These are phyloP conservation scores for Distichodus sexfasciatus DNA, from an alignment of 2,797 vertebrate genomes.

Conservation along the genomic window DNA sequence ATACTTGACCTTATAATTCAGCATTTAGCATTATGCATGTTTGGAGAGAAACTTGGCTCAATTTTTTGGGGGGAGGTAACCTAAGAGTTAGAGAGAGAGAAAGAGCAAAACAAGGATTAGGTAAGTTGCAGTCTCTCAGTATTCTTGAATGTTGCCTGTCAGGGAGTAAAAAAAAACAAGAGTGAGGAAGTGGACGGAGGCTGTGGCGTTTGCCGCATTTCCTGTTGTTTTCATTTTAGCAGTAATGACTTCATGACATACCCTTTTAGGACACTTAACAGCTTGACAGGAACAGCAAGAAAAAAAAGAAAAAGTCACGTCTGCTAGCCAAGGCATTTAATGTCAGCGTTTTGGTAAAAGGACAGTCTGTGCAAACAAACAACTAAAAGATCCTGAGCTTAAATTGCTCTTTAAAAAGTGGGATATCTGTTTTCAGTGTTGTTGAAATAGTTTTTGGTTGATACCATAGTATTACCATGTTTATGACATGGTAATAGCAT, in stretches of 20 bases:
- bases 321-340: conserved; percentile 12
- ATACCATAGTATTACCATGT: too few species aligned
- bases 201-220: conserved; percentile 8
- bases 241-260: conserved; percentile 5
- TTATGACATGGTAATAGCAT: too few species aligned
- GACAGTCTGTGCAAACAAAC: neutral
- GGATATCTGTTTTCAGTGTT: too few species aligned
- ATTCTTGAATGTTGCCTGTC: neutral
- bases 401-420: neutral
- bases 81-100: neutral
- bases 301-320: conserved; percentile 1
- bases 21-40: conserved; percentile 31
- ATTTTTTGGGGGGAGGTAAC: neutral
- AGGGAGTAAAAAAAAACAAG: conserved; percentile 8
- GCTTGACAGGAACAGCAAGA: conserved; percentile 20
- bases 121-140: neutral
- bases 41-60: conserved; percentile 21
- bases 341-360: neutral
- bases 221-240: neutral
- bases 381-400: neutral
- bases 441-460: too few species aligned
- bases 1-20: conserved; percentile 50
- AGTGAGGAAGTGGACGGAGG: neutral
- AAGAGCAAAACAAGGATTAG: too few species aligned
- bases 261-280: conserved; percentile 36